Percentiles rank a stretch among this genome's conserved stretches.
Conservation (phyloP, 2,888 invertebrate species). For the Syrphus vitripennis region DNA sequence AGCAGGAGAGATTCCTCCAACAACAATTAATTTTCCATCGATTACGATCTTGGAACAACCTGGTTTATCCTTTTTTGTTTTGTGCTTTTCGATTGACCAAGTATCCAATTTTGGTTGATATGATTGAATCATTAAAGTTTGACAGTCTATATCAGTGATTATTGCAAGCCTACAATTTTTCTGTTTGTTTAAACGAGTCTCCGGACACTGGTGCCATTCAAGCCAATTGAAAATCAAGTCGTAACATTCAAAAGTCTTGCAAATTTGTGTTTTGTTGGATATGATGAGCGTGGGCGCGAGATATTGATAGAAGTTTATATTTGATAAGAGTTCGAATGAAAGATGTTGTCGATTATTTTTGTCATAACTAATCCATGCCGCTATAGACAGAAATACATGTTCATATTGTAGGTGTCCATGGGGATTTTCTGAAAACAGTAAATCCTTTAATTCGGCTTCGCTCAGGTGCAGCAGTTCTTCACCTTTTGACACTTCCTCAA, state of each 20-base stretch:
- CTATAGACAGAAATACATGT: background rate
- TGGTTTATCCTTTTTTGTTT: background rate
- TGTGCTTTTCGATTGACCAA: background rate
- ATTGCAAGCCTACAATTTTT: background rate
- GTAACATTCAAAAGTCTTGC: background rate
- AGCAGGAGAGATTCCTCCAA: background rate
- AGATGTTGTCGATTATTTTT: background rate
- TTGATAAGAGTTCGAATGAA: background rate
- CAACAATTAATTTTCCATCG: background rate
- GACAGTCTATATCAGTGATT: background rate
- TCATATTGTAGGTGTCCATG: background rate
- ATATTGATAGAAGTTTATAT: background rate
- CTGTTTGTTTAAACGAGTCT: background rate
- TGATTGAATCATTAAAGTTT: background rate
- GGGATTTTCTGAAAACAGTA: background rate
- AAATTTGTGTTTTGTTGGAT: background rate
- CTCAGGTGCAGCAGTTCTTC: background rate
- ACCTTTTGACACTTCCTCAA: background rate
- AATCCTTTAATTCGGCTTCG: background rate
- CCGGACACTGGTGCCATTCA: background rate
- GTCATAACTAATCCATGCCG: background rate
- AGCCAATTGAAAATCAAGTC: background rate
- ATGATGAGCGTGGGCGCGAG: background rate
- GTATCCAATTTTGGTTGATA: background rate
- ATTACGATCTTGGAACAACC: background rate